Conservation (phyloP, 2,113 vertebrate genomes). For the Anoura caudifer region DNA sequence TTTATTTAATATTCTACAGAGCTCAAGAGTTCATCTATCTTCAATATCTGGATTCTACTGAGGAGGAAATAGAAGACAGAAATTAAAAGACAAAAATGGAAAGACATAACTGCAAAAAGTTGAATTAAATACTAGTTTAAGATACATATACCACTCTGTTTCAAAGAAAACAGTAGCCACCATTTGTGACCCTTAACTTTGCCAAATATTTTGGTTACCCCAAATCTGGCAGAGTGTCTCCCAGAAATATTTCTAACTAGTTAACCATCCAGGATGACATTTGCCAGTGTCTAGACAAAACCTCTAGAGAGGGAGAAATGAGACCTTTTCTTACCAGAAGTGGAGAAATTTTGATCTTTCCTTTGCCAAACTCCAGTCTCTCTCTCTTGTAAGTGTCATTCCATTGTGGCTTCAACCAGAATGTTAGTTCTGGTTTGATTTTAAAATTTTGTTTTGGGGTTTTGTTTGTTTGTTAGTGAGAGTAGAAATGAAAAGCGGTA, state of each 20-base stretch:
- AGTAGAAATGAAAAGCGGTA: not conserved
- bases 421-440: not conserved
- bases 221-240: not conserved
- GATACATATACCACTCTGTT: not conserved
- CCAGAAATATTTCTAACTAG: slow-evolving; percentile 10
- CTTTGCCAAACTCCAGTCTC: not conserved
- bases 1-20: not conserved
- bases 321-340: slow-evolving; percentile 15
- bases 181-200: not conserved
- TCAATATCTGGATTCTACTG: not conserved
- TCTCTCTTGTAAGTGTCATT: not conserved
- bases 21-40: not conserved
- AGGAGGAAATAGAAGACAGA: not conserved
- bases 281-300: slow-evolving; percentile 27
- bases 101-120: not conserved
- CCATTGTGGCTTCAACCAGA: not conserved
- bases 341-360: not conserved
- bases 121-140: not conserved
- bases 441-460: not conserved
- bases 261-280: not conserved
- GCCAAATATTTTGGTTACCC: not conserved
- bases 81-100: not conserved
- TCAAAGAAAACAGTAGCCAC: not conserved
- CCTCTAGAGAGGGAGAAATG: slow-evolving; percentile 8
- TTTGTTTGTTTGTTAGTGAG: not conserved